Evolutionary conservation across 2,888 invertebrate genomes (phyloP), one percentile per base, ranked within the genome.

Genomic region (Abrostola tripartita): DNA sequence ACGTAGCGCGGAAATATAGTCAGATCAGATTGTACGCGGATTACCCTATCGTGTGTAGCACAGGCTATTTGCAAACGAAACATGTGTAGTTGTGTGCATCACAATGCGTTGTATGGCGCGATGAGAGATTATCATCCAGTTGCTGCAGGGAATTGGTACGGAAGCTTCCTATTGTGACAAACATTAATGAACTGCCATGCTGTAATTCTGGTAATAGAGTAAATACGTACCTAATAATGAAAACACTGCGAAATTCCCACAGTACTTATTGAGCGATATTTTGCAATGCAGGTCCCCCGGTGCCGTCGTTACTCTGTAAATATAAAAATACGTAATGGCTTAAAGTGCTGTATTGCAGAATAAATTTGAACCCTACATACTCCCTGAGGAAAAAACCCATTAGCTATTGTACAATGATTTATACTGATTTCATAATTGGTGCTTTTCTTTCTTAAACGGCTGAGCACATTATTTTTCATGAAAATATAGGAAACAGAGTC

Each of bases 91-190:
- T n/a, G n/a, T n/a, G n/a, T n/a, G n/a, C 41, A 44, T 10, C 41
- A 42, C n/a, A 50, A 24, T 51, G 37, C 37, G 37, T 60, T 14
- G 14, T 9, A 55, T 47, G 5, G 41, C 37, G 37, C 37, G 47
- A 70, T 74, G 72, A 58, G 65, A 72, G 70, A 74, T 72, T 72
- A 74, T 55, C 70, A 38, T 56, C 56, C 35, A 58, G 52, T 52
- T 47, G 49, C 49, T 37, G 47, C 52, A 37, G 50, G 47, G 50
- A 62, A 74, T 70, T 42, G 36, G 42, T 2, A 50, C 50, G 52
- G 54, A 40, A 58, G 52, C 57, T 59, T 14, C 5, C n/a, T 52
- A 37, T 9, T 60, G 24, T 24, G 49, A 52, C 44, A 41, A 47
- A 56, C 52, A 59, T 44, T 59, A 44, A 52, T 40, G 50, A 54